Conservation (phyloP, 2,888 invertebrate genomes). For the Fragum whitleyi region DNA sequence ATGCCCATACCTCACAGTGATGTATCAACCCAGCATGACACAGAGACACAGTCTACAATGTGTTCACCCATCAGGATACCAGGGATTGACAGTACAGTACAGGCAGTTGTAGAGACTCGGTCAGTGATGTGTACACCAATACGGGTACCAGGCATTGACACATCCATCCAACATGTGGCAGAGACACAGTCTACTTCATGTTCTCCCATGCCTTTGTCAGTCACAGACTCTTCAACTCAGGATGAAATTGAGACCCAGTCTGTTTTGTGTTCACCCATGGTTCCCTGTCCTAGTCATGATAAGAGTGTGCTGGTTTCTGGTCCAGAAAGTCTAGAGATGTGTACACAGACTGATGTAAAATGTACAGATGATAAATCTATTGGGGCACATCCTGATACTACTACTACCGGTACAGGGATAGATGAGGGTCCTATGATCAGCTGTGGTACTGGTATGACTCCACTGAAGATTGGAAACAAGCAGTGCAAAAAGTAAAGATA, state of each 20-base stretch:
- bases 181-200: slow-evolving; percentile 39
- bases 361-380: slow-evolving; percentile 38
- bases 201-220: slow-evolving; percentile 40
- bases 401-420: slow-evolving; percentile 62
- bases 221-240: slow-evolving; percentile 40
- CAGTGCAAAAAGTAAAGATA: slow-evolving; percentile 53
- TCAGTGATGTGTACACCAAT: slow-evolving; percentile 50
- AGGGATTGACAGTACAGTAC: slow-evolving; percentile 26
- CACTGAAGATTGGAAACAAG: slow-evolving; percentile 68
- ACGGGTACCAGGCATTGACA: slow-evolving; percentile 23
- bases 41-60: slow-evolving; percentile 27
- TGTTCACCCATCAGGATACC: slow-evolving; percentile 38
- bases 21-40: slow-evolving; percentile 23
- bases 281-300: slow-evolving; percentile 46
- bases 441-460: slow-evolving; percentile 74
- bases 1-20: slow-evolving; percentile 20
- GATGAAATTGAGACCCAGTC: slow-evolving; percentile 35
- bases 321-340: slow-evolving; percentile 35
- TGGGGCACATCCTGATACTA: slow-evolving; percentile 42
- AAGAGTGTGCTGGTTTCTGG: slow-evolving; percentile 50
- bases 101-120: slow-evolving; percentile 27
- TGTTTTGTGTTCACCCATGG: slow-evolving; percentile 44
- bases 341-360: slow-evolving; percentile 31
- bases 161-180: slow-evolving; percentile 41
- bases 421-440: slow-evolving; percentile 57